phyloP scores from a whole-genome alignment of 2,888 invertebrate species.

The Scotopteryx bipunctaria region DNA sequence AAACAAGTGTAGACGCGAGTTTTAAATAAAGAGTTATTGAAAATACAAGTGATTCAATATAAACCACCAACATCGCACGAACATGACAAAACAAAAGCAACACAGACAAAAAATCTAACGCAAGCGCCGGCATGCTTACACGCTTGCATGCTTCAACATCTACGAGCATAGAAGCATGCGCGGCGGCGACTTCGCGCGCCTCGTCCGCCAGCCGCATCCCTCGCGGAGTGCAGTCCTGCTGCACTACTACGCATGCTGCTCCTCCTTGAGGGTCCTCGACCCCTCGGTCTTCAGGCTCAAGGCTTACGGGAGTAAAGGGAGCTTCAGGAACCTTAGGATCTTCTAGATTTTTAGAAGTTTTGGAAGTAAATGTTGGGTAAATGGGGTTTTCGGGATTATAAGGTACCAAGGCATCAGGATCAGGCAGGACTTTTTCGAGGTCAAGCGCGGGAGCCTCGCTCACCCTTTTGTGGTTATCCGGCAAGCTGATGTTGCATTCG shows the following conservation, averaged over 20 bases:
- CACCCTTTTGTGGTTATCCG: slow-evolving; percentile 99
- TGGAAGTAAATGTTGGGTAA: not conserved
- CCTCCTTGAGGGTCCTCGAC: slow-evolving; percentile 61
- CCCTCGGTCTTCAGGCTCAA: slow-evolving; percentile 45
- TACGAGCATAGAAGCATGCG: slow-evolving; percentile 81
- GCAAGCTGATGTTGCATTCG: slow-evolving; percentile 98
- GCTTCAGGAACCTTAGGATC: slow-evolving; percentile 20
- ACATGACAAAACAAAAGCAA: slow-evolving; percentile 54
- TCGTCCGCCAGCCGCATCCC: slow-evolving; percentile 76
- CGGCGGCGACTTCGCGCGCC: slow-evolving; percentile 77
- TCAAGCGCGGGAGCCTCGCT: slow-evolving; percentile 85
- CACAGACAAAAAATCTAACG: slow-evolving; percentile 54
- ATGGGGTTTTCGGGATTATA: slow-evolving; percentile 14
- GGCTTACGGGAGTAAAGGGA: slow-evolving; percentile 34
- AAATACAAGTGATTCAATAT: not conserved
- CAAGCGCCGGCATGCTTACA: slow-evolving; percentile 86
- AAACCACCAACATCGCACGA: slow-evolving; percentile 26
- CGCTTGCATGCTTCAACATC: slow-evolving; percentile 86
- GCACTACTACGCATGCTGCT: slow-evolving; percentile 75
- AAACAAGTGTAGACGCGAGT: not conserved
- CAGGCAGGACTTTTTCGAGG: slow-evolving; percentile 51
- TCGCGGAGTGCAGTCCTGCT: slow-evolving; percentile 73
- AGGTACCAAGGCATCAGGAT: slow-evolving; percentile 33
- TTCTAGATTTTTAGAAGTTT: slow-evolving; percentile 1
- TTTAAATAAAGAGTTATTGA: not conserved